Evolutionary conservation across 1,140 invertebrate species (phyloP).

Genomic region (Ceratina calcarata): DNA sequence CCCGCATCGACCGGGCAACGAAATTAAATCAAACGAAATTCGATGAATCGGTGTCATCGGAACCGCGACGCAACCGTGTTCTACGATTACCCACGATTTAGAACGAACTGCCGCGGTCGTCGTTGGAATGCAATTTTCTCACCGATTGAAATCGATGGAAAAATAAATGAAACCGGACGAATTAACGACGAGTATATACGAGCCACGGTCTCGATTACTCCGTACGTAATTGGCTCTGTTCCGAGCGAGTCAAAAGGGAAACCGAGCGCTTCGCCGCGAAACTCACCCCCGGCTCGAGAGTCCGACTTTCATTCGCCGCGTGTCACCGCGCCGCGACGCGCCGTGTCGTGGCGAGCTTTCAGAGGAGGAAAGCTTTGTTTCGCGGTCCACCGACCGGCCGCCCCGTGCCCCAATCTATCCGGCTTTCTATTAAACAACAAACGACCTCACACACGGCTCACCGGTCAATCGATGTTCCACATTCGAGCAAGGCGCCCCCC

Average conservation of each 20-base stretch:
- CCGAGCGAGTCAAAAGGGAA: background rate
- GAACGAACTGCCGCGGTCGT: background rate
- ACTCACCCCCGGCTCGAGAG: background rate
- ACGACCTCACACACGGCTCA: slow-evolving; percentile 52
- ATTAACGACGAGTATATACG: background rate
- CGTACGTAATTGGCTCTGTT: slow-evolving; percentile 7
- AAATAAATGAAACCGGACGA: background rate
- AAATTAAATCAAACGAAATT: background rate
- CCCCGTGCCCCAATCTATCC: background rate
- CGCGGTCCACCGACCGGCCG: background rate
- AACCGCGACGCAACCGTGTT: background rate
- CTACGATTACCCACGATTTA: background rate
- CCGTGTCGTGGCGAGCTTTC: slow-evolving; percentile 5
- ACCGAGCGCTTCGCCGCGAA: slow-evolving; percentile 1
- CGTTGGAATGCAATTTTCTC: background rate
- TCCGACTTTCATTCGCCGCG: slow-evolving; percentile 21
- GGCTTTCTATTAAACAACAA: slow-evolving; percentile 52
- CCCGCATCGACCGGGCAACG: too few species aligned
- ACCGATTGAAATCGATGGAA: background rate
- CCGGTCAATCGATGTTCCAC: slow-evolving; percentile 58
- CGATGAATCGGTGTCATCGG: background rate
- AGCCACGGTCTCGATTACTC: background rate
- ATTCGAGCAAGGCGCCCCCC: slow-evolving; percentile 48
- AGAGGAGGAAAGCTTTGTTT: slow-evolving; percentile 38
- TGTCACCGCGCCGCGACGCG: background rate